Conservation (phyloP, 2,797 vertebrate genomes). For the Myiothlypis chrysogaster region DNA sequence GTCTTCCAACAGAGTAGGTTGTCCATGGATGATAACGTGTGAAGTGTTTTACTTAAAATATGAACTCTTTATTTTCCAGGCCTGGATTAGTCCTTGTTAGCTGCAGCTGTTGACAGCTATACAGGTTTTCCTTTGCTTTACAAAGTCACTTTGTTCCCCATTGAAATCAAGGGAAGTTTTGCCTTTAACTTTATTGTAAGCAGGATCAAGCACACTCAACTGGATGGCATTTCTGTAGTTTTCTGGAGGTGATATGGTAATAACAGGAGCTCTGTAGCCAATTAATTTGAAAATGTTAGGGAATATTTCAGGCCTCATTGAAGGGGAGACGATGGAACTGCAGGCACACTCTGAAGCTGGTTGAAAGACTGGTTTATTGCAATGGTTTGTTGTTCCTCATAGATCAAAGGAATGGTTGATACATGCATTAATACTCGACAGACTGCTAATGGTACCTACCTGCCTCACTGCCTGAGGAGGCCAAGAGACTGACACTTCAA, state of each 20-base stretch:
- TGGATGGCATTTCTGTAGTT: constrained; percentile 1
- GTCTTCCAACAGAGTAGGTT: not conserved
- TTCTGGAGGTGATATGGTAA: constrained; percentile 9
- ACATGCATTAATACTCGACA: not conserved
- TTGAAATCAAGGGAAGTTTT: not conserved
- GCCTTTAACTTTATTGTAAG: not conserved
- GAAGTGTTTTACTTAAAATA: not conserved
- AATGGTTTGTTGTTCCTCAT: not conserved
- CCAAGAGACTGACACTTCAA: not conserved
- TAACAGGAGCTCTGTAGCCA: not conserved
- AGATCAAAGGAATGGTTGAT: constrained; percentile 6
- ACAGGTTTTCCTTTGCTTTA: not conserved
- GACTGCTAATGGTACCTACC: not conserved
- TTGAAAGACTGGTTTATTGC: not conserved
- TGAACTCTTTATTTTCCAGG: not conserved
- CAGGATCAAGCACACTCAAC: not conserved
- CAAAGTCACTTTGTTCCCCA: not conserved
- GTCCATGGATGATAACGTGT: not conserved
- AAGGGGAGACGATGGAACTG: not conserved
- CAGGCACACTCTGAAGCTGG: not conserved
- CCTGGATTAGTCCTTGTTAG: not conserved
- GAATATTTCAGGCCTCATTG: not conserved
- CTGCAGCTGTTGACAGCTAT: not conserved
- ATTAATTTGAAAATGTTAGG: constrained; percentile 6
- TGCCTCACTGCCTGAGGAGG: not conserved